phyloP scores from a whole-genome alignment of 1,140 invertebrate genomes.

The Bradysia coprophila region DNA sequence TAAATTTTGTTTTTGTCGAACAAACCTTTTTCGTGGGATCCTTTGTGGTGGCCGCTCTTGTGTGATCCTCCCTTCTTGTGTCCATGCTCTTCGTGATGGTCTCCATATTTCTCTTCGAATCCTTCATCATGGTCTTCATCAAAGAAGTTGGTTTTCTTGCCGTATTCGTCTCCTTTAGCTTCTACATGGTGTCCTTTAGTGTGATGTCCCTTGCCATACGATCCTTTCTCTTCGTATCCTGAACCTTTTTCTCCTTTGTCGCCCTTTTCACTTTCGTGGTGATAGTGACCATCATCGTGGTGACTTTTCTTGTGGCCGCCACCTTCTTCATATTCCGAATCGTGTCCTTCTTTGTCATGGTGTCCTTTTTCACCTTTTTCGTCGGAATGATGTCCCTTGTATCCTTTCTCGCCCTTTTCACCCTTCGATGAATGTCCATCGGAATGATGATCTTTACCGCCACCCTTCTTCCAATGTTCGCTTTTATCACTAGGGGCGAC shows the following conservation, averaged over 20 bases:
- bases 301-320: slow-evolving; percentile 58
- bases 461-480: slow-evolving; percentile 29
- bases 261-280: slow-evolving; percentile 53
- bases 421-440: slow-evolving; percentile 35
- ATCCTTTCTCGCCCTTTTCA: slow-evolving; percentile 28
- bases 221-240: slow-evolving; percentile 34
- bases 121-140: slow-evolving; percentile 62
- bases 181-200: slow-evolving; percentile 60
- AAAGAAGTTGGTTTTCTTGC: slow-evolving; percentile 69
- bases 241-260: slow-evolving; percentile 55
- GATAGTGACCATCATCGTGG: slow-evolving; percentile 50
- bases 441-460: slow-evolving; percentile 33
- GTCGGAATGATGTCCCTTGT: slow-evolving; percentile 15
- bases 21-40: slow-evolving; percentile 46
- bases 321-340: slow-evolving; percentile 49
- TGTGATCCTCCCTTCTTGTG: slow-evolving; percentile 49
- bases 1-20: slow-evolving; percentile 66
- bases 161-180: slow-evolving; percentile 59
- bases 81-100: slow-evolving; percentile 45
- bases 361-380: slow-evolving; percentile 40
- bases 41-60: slow-evolving; percentile 49
- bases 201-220: slow-evolving; percentile 61
- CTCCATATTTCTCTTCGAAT: slow-evolving; percentile 45
- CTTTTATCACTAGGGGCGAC: slow-evolving; percentile 16
- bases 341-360: slow-evolving; percentile 48